Conservation (phyloP, 2,888 invertebrate species). For the Drosophila koepferae region DNA sequence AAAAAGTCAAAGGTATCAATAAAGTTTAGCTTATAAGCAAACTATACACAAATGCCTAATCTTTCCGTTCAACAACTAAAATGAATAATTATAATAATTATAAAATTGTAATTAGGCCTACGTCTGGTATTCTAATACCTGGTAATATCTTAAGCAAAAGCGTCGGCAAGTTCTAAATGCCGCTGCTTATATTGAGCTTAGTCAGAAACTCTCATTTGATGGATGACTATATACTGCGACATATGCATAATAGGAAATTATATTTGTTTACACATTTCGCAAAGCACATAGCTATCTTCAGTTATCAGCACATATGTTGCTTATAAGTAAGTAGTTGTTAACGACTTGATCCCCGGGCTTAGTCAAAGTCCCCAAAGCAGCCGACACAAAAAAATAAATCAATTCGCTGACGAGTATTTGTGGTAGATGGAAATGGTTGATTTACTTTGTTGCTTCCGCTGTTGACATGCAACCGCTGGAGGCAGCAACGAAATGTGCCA, state of each 20-base stretch:
- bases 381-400: constrained; percentile 32
- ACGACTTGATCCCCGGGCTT: constrained; percentile 9
- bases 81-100: constrained; percentile 24
- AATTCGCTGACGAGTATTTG: constrained; percentile 47
- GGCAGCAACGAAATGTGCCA: constrained; percentile 31
- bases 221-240: constrained; percentile 53
- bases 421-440: constrained; percentile 69
- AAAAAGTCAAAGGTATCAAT: background rate
- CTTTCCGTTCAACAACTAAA: background rate
- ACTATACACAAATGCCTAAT: background rate
- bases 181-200: constrained; percentile 30
- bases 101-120: background rate
- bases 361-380: constrained; percentile 14
- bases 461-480: constrained; percentile 71
- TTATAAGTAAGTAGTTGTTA: constrained; percentile 10
- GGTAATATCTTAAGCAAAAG: background rate
- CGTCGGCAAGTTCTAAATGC: constrained; percentile 53
- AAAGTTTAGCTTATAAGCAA: background rate
- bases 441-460: constrained; percentile 68
- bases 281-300: constrained; percentile 9
- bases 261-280: constrained; percentile 17
- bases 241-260: constrained; percentile 57
- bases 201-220: constrained; percentile 49
- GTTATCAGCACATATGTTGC: constrained; percentile 40
- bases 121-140: background rate